Conservation (phyloP, 2,113 vertebrate genomes). For the Tragelaphus strepsiceros region DNA sequence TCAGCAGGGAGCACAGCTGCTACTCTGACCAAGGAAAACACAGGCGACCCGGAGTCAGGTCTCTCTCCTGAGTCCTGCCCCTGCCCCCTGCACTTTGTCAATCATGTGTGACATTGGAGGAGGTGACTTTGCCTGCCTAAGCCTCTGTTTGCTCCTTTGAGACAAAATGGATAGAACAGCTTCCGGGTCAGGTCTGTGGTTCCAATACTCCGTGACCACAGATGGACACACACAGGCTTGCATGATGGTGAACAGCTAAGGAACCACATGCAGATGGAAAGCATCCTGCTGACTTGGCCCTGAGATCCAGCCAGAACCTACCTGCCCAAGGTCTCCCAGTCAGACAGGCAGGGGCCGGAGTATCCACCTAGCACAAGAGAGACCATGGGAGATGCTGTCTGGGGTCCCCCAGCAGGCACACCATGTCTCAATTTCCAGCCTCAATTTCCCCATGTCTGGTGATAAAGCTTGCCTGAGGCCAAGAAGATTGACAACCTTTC, state of each 20-base stretch:
- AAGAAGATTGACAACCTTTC: background rate
- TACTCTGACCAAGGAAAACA: background rate
- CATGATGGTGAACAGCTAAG: background rate
- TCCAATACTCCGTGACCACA: background rate
- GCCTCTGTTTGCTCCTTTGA: background rate
- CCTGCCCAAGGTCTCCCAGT: background rate
- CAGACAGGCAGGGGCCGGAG: background rate
- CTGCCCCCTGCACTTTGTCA: no score
- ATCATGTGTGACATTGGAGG: background rate
- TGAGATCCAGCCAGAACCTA: background rate
- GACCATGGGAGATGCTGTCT: background rate
- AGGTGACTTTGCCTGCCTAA: background rate
- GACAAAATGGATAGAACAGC: background rate
- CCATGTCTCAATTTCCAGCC: background rate
- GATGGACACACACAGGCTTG: background rate
- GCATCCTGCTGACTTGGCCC: background rate
- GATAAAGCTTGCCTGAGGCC: background rate
- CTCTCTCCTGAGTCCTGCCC: background rate
- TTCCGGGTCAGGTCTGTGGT: background rate
- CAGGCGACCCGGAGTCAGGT: background rate
- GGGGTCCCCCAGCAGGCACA: background rate
- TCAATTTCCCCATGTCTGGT: background rate
- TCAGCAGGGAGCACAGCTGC: slow-evolving; percentile 20
- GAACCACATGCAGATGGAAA: background rate
- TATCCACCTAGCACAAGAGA: no score